Evolutionary conservation across 2,888 invertebrate species (phyloP), one percentile per base, ranked within the genome.

Genomic region (Periphyllus acericola): DNA sequence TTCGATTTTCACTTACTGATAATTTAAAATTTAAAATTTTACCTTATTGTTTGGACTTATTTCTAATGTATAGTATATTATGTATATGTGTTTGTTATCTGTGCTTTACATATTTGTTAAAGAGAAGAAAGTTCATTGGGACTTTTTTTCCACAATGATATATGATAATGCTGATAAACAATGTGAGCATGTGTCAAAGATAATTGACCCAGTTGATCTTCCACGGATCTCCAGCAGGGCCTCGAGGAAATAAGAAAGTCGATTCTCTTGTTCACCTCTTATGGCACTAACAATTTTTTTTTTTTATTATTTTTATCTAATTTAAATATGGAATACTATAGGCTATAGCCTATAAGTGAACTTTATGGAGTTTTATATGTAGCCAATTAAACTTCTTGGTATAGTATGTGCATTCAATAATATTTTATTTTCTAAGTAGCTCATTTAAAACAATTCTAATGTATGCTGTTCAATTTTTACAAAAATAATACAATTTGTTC

Each of bases 171-270:
- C 74, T 80, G 46, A 40, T 81, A 60, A 87, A 87, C 86, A 87
- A 87, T 87, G 86, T 72, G 72, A 74, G 71, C 32, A 80, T 60
- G 72, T 74, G 86, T 87, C 86, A 87, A 87, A 80, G 72, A 87
- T 87, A 87, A 87, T 87, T 87, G 80, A 80, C 86, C 86, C 72
- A 80, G 80, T 87, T 87, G 80, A 80, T 87, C 80, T 72, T 87
- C 80, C 29, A 80, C 55, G 32, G 80, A 87, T 80, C 79, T 87
- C 80, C 72, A 60, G 80, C 32, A 66, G 80, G 60, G 86, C 80
- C 86, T 32, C 72, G 25, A 81, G 74, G 55, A 80, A 80, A 87
- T 80, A 87, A 87, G 86, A 87, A 87, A 87, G 86, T 87, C 71
- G 80, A 87, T 87, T 87, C 60, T 74, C 80, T 87, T 87, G 72